Evolutionary conservation across 2,888 invertebrate genomes (phyloP).

Genomic region (Unio delphinus): DNA sequence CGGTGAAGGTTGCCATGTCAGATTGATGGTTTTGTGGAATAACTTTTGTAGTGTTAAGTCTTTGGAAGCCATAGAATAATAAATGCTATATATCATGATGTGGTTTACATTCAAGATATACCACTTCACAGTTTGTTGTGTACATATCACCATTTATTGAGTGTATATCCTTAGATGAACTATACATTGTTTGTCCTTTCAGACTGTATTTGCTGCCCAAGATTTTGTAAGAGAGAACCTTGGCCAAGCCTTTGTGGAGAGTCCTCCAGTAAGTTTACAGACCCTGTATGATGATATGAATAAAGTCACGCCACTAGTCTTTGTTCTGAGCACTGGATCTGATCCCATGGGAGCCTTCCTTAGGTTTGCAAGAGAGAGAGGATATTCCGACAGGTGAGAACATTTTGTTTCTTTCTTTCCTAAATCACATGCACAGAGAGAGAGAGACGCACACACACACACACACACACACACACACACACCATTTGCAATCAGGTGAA

Average conservation of each 20-base stretch:
- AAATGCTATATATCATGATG: too few relatives aligned
- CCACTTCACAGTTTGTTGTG: background rate
- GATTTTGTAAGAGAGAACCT: conserved; percentile 85
- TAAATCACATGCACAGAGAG: too few relatives aligned
- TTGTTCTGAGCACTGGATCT: conserved; percentile 88
- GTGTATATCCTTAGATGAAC: background rate
- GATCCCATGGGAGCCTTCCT: conserved; percentile 72
- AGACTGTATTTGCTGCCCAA: conserved; percentile 84
- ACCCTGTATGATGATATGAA: conserved; percentile 72
- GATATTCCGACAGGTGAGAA: conserved; percentile 66
- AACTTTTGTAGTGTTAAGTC: too few relatives aligned
- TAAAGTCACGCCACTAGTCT: conserved; percentile 82
- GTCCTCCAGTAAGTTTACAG: conserved; percentile 79
- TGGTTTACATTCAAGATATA: too few relatives aligned
- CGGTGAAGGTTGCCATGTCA: too few relatives aligned
- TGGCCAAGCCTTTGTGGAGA: conserved; percentile 86
- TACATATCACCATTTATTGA: background rate
- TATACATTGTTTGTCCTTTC: conserved; percentile 16
- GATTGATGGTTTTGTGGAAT: too few relatives aligned
- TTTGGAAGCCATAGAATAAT: too few relatives aligned
- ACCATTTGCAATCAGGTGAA: too few relatives aligned
- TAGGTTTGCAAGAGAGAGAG: conserved; percentile 69
- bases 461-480: too few relatives aligned
- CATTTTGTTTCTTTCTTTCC: background rate
- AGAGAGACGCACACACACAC: too few relatives aligned